Conservation (phyloP, 2,113 vertebrate genomes). For the Muscicapa adusta region DNA sequence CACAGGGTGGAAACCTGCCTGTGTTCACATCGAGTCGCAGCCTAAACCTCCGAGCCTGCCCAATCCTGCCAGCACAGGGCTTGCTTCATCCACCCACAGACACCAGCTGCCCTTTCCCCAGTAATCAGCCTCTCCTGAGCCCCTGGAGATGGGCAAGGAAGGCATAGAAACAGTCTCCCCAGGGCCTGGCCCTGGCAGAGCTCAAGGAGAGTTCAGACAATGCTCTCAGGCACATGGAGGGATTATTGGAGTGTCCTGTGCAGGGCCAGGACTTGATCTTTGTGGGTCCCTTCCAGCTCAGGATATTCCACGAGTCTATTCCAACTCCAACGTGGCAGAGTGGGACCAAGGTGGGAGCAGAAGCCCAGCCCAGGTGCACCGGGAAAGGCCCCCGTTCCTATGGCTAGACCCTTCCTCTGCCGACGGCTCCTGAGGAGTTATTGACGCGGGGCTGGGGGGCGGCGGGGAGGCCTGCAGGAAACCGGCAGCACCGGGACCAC, state of each 20-base stretch:
- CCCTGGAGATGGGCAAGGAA: background rate
- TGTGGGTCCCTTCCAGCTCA: background rate
- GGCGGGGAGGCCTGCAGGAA: background rate
- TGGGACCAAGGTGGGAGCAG: too few relatives aligned
- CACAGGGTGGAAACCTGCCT: background rate
- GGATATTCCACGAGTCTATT: background rate
- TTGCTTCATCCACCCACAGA: background rate
- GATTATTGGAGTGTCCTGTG: too few relatives aligned
- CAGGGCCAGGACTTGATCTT: background rate
- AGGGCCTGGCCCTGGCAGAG: background rate
- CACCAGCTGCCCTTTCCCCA: background rate
- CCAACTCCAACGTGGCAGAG: background rate
- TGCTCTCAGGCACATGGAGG: too few relatives aligned
- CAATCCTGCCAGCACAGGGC: background rate
- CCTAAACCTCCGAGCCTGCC: background rate
- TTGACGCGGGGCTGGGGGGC: too few relatives aligned
- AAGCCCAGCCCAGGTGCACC: too few relatives aligned
- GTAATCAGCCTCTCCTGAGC: background rate
- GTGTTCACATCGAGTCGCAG: accelerated
- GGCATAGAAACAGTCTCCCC: background rate
- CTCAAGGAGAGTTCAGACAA: background rate
- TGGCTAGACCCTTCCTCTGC: accelerated
- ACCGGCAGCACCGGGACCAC: background rate
- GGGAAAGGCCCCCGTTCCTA: background rate
- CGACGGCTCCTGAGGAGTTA: too few relatives aligned